Evolutionary conservation across 2,113 vertebrate genomes (phyloP).

Genomic region (Etheostoma cragini): DNA sequence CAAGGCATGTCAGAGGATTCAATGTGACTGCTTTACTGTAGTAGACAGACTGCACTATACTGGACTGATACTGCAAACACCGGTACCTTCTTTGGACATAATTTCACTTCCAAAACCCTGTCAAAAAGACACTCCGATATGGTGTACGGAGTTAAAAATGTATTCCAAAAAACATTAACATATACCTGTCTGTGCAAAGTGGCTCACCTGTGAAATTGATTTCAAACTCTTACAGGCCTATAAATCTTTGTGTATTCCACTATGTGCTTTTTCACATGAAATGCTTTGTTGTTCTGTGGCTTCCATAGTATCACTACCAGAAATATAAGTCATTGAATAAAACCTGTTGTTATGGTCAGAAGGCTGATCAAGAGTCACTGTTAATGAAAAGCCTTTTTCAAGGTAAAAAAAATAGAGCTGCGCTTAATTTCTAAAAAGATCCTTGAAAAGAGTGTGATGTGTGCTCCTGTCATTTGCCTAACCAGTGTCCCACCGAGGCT

Average conservation of each 20-base stretch:
- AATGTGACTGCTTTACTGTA: neutral
- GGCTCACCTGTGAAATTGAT: neutral
- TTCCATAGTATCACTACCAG: neutral
- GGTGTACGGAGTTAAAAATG: neutral
- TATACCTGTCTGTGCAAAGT: neutral
- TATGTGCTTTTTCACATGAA: too few species aligned
- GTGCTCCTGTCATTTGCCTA: slow-evolving; percentile 53
- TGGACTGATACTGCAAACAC: neutral
- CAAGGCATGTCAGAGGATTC: neutral
- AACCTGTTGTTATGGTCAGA: neutral
- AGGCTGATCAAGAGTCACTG: neutral
- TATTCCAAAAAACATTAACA: neutral
- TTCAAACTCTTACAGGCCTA: too few species aligned
- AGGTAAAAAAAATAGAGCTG: neutral
- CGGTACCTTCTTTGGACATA: neutral
- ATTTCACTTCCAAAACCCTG: neutral
- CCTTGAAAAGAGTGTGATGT: slow-evolving; percentile 13
- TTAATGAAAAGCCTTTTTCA: neutral
- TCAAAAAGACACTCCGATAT: neutral
- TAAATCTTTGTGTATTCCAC: neutral
- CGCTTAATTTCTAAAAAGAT: slow-evolving; percentile 19
- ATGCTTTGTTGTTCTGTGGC: neutral
- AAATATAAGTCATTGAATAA: neutral
- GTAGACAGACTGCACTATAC: neutral
- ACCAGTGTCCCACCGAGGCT: slow-evolving; percentile 25